Percentiles rank a stretch among this genome's conserved stretches.
phyloP scores from a whole-genome alignment of 2,113 vertebrate genomes.

The Bagarius yarrelli region DNA sequence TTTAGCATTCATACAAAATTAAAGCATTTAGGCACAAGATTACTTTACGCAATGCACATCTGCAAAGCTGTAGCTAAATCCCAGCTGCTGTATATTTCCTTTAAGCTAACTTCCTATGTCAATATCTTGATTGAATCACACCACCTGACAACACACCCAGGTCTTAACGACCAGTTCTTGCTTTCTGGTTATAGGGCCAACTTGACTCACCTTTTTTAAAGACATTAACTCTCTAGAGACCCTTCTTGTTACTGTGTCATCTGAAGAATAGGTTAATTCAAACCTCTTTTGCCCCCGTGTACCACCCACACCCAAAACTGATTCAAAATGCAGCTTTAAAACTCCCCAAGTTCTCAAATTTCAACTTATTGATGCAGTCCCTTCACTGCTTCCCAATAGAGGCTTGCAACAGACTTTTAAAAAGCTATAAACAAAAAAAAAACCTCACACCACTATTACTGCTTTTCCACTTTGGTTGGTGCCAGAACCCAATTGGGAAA shows the following conservation, averaged over 20 bases:
- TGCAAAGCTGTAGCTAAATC: background rate
- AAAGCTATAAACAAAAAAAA: background rate
- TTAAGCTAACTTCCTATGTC: background rate
- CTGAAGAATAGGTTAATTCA: background rate
- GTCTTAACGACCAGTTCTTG: background rate
- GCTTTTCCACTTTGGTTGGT: too few relatives aligned
- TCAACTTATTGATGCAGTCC: background rate
- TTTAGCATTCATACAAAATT: too few relatives aligned
- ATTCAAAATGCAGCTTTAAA: background rate
- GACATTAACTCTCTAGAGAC: background rate
- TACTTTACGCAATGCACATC: background rate
- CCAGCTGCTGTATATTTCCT: background rate
- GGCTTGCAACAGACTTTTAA: background rate
- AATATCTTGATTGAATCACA: background rate
- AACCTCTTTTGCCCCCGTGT: background rate
- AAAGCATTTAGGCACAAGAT: too few relatives aligned
- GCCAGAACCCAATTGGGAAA: too few relatives aligned
- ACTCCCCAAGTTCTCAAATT: background rate
- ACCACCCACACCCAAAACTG: background rate
- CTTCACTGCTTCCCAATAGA: background rate
- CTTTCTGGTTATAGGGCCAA: background rate
- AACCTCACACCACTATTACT: background rate
- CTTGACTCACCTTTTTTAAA: background rate
- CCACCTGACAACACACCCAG: background rate
- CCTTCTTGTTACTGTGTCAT: background rate